Conservation (phyloP, 1,140 invertebrate genomes). For the Zaprionus inermis region DNA sequence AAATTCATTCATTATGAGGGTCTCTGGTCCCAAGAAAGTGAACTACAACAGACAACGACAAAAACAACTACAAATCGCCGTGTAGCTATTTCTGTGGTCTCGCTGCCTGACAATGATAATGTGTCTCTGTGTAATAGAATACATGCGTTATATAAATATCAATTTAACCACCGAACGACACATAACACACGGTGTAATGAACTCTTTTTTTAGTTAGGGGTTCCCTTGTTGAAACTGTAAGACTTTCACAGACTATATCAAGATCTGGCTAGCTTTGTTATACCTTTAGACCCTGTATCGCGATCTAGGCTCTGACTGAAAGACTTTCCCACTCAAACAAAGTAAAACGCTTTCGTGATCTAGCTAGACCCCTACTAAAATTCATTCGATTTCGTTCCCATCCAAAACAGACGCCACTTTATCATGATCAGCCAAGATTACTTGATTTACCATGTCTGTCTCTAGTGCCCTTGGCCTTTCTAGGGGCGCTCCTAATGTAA, state of each 20-base stretch:
- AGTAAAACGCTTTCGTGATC: not conserved
- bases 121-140: conserved; percentile 35
- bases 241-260: not conserved
- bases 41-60: conserved; percentile 4
- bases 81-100: conserved; percentile 29
- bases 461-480: conserved; percentile 31
- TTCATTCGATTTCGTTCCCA: not conserved
- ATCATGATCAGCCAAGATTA: conserved; percentile 19
- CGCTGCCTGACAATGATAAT: conserved; percentile 21
- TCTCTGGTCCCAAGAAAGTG: conserved; percentile 31
- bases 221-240: not conserved
- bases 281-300: too few relatives aligned
- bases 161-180: conserved; percentile 21
- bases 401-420: conserved; percentile 6
- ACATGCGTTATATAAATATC: conserved; percentile 37
- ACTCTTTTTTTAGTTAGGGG: conserved; percentile 17
- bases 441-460: conserved; percentile 15
- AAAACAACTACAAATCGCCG: not conserved
- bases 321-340: not conserved
- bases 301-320: not conserved
- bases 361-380: not conserved
- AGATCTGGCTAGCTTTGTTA: not conserved
- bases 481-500: not conserved
- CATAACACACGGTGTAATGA: conserved; percentile 26
- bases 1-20: conserved; percentile 40